A percentile compares a stretch with the other conserved stretches of the same genome.
phyloP scores from a whole-genome alignment of 2,113 vertebrate species.

The Nerophis lumbriciformis region DNA sequence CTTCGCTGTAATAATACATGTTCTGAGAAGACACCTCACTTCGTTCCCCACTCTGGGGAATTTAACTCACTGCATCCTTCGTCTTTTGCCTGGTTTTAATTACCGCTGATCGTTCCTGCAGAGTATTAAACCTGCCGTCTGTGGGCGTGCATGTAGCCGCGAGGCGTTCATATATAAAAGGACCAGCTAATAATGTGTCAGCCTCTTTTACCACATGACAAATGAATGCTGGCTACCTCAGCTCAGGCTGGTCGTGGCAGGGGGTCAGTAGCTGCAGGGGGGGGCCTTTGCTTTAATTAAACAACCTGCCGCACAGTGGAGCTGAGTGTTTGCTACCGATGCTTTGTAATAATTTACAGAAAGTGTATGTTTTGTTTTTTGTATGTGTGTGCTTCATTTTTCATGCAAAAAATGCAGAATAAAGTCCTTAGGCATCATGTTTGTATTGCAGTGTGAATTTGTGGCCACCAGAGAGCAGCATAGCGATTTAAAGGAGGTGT shows the following conservation, averaged over 20 bases:
- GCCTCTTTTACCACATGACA: slow-evolving; percentile 34
- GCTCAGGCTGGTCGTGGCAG: slow-evolving; percentile 34
- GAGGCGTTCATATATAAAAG: slow-evolving; percentile 43
- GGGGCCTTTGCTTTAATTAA: slow-evolving; percentile 60
- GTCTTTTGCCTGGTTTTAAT: slow-evolving; percentile 5
- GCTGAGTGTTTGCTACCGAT: slow-evolving; percentile 9
- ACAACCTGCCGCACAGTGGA: slow-evolving; percentile 38
- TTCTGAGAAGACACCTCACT: not conserved
- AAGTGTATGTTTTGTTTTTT: not conserved
- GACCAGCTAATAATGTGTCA: slow-evolving; percentile 57
- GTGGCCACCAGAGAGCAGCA: slow-evolving; percentile 57
- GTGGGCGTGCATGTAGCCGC: slow-evolving; percentile 11
- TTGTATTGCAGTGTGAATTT: slow-evolving; percentile 7
- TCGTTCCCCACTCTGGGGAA: not conserved
- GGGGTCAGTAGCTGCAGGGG: slow-evolving; percentile 51
- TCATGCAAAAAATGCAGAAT: not conserved
- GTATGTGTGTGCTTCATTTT: not conserved
- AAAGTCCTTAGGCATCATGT: not conserved
- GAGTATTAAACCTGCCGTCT: slow-evolving; percentile 18
- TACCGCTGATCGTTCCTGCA: slow-evolving; percentile 22
- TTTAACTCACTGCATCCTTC: slow-evolving; percentile 6
- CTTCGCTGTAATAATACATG: not conserved
- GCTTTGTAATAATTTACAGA: not conserved
- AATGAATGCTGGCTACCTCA: slow-evolving; percentile 43
- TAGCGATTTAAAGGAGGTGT: slow-evolving; percentile 19